Evolutionary conservation across 2,113 vertebrate genomes (phyloP), one percentile per base, ranked within the genome.

Genomic region (Rallus limicola): DNA sequence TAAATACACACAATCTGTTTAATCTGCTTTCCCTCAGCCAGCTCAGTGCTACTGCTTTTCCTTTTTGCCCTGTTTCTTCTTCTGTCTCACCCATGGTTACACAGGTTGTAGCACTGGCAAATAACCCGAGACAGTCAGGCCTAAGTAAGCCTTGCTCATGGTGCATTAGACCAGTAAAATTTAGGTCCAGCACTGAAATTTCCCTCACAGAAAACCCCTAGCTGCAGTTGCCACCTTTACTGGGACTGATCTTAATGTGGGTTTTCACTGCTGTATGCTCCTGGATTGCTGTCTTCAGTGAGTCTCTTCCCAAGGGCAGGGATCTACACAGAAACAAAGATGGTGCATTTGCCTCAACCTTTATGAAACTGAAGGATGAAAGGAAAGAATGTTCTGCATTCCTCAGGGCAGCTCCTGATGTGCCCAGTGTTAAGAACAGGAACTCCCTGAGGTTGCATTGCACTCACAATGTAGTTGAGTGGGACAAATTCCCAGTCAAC

Each of bases 161-260:
- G 33, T 36, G 9, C 17, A n/a, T 33, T 75, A 60, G 4, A 11
- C 31, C n/a, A 34, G 42, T 38, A 62, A 75, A 68, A 65, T 16
- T 46, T 38, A 8, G 29, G 12, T 20, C 33, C 5, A 5, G 13
- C 8, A 17, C 0, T 83, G 36, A 82, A 60, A 83, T 4, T 52
- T 70, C 4, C 29, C 17, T 28, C 31, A 24, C 4, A 68, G 55
- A 71, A 89, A 77, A 10, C 3, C 3, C 19, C 15, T 52, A 5
- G n/a, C 15, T 77, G 67, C 16, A 70, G 10, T 36, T 40, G 17
- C 21, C 28, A 16, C 10, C 26, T 67, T 63, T 56, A 69, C 38
- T 17, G 36, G 48, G 69, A 33, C 0, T 0, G 23, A 31, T 33
- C 25, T 62, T 48, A 29, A 29, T 0, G 0, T 1, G 12, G 40